Evolutionary conservation across 1,140 invertebrate species (phyloP), one percentile per base, ranked within the genome.

Genomic region (Neotoxoptera formosana): DNA sequence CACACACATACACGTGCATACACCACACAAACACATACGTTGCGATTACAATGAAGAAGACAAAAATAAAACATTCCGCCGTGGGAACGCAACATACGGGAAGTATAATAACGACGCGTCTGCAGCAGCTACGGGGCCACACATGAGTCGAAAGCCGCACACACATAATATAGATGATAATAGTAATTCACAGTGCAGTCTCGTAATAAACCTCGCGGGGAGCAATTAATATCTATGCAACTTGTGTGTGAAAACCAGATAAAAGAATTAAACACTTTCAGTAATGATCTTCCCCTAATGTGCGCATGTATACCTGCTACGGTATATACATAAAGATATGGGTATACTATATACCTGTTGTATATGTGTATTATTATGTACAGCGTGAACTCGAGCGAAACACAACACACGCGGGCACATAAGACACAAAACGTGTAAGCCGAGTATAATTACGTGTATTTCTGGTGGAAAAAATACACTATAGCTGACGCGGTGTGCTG

Each of bases 251-350:
- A 93, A 93, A 93, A 93, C n/a, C 20, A 56, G 81, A 93, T 93
- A 93, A 86, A 84, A 93, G n/a, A 86, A 84, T 92, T 56, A 93
- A 93, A 93, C 91, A 93, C 91, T 86, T 93, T 93, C 81, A 86
- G 81, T 86, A 84, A 84, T 83, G 91, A 23, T 89, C 87, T 89
- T 89, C 87, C 48, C 87, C 21, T 88, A 88, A n/a, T 56, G 51
- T 53, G 45, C 34, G 34, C 48, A 86, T 53, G 47, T 53, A 76
- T 51, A 81, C 9, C n/a, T 23, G 9, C 4, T 21, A 60, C 9
- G 36, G 4, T 67, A 30, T 47, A 47, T n/a, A 86, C 25, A 21
- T 47, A 81, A 11, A 6, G 1, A 3, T 14, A 11, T 76, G 9
- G 9, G 25, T 17, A 11, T 47, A 47, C 45, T 7, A n/a, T 41